Conservation (phyloP, 2,888 invertebrate species). For the Colletes collaris region DNA sequence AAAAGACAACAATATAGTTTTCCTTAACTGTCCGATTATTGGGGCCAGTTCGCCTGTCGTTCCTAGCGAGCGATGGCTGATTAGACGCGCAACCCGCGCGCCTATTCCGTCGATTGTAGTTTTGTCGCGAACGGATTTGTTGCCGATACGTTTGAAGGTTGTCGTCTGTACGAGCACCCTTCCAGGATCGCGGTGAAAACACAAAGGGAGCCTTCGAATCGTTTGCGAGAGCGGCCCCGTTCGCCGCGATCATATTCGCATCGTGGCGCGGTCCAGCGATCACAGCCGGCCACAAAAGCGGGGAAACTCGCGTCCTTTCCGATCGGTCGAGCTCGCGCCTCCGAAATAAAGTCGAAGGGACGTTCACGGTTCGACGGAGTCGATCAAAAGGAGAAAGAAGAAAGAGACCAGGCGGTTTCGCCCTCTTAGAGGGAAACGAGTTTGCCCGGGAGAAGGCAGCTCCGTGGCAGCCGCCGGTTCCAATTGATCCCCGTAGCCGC, state of each 20-base stretch:
- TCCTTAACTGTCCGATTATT: too few relatives aligned
- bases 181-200: slow-evolving; percentile 25
- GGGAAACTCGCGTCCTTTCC: slow-evolving; percentile 41
- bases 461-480: slow-evolving; percentile 39
- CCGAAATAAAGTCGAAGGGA: slow-evolving; percentile 50
- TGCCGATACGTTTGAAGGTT: not conserved
- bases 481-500: slow-evolving; percentile 67
- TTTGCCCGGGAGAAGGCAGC: slow-evolving; percentile 37
- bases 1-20: too few relatives aligned
- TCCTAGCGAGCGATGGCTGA: too few relatives aligned
- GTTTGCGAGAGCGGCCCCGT: slow-evolving; percentile 34
- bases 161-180: slow-evolving; percentile 26
- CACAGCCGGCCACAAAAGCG: slow-evolving; percentile 38
- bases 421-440: slow-evolving; percentile 62
- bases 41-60: too few relatives aligned
- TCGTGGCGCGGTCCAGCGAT: slow-evolving; percentile 48
- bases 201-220: slow-evolving; percentile 41
- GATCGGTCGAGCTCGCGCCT: slow-evolving; percentile 50
- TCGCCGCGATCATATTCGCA: slow-evolving; percentile 43
- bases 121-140: too few relatives aligned
- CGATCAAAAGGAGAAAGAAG: slow-evolving; percentile 62
- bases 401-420: slow-evolving; percentile 12
- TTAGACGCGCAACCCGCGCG: too few relatives aligned
- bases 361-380: slow-evolving; percentile 25
- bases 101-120: too few relatives aligned